A percentile compares a stretch with the other conserved stretches of the same genome.
These are phyloP conservation scores for Apamea crenata DNA, from an alignment of 2,888 invertebrate genomes.

Conservation along the genomic window DNA sequence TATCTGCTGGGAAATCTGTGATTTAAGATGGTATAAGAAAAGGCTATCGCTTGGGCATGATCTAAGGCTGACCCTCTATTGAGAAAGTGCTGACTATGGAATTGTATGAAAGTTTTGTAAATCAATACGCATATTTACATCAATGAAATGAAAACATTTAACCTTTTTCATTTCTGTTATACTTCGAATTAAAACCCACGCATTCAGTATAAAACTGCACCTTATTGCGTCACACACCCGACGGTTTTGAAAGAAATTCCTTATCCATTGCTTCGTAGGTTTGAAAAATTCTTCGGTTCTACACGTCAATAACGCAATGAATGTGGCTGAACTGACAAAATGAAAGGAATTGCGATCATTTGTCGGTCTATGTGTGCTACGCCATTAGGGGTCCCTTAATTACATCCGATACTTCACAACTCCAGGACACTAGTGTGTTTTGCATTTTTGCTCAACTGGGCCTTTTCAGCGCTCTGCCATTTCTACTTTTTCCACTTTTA, in stretches of 20 bases:
- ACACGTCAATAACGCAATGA: neutral
- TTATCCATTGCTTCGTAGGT: neutral
- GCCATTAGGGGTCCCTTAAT: neutral
- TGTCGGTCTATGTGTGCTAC: neutral
- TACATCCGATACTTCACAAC: neutral
- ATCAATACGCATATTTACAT: neutral
- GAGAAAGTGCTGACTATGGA: neutral
- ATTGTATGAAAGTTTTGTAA: neutral
- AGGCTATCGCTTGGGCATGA: slow-evolving; percentile 2
- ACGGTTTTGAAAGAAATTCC: neutral
- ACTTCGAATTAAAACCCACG: neutral
- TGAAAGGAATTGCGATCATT: neutral
- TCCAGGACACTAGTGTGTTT: neutral
- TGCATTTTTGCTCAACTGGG: neutral
- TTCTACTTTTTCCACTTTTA: neutral
- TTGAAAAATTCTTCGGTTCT: neutral
- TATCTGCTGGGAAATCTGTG: neutral
- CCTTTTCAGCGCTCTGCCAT: too few relatives aligned
- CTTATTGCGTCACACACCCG: neutral
- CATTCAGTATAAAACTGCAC: neutral
- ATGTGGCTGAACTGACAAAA: neutral
- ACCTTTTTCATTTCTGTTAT: neutral
- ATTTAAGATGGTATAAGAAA: slow-evolving; percentile 5
- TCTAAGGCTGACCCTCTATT: neutral
- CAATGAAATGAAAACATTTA: too few relatives aligned